Evolutionary conservation across 2,797 vertebrate genomes (phyloP).

Genomic region (Sebastes vulpes): DNA sequence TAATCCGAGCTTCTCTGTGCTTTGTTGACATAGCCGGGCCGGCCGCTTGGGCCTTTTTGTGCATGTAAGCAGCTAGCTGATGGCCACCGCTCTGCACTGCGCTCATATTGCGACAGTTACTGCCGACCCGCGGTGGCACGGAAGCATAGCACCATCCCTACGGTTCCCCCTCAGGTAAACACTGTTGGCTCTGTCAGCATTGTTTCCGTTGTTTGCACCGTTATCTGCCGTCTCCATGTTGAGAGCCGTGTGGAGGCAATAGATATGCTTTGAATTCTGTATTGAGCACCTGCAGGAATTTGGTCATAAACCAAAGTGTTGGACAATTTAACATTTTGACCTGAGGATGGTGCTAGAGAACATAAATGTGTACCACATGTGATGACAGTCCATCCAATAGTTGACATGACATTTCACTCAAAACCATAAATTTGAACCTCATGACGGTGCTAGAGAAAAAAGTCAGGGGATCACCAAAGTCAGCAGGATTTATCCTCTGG

Average conservation of each 20-base stretch:
- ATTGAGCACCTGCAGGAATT: neutral
- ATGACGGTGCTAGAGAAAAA: neutral
- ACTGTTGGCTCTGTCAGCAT: neutral
- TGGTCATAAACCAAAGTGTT: neutral
- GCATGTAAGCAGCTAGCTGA: neutral
- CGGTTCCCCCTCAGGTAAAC: neutral
- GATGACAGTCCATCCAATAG: neutral
- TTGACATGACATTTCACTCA: neutral
- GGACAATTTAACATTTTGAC: neutral
- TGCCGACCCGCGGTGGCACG: neutral
- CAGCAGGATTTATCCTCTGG: neutral
- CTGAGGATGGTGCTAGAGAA: neutral
- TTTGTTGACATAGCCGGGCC: neutral
- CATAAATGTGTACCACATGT: neutral
- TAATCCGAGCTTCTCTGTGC: neutral
- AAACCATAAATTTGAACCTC: neutral
- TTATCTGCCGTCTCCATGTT: neutral
- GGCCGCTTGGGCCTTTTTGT: neutral
- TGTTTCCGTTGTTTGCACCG: neutral
- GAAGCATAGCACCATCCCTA: neutral
- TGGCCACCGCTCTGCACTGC: accelerated
- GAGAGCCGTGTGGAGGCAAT: neutral
- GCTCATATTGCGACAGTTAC: neutral
- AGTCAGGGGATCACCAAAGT: no score
- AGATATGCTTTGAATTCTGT: neutral